A percentile compares a stretch with the other conserved stretches of the same genome.
Evolutionary conservation across 2,888 invertebrate genomes (phyloP).

Genomic region (Ceriagrion tenellum): DNA sequence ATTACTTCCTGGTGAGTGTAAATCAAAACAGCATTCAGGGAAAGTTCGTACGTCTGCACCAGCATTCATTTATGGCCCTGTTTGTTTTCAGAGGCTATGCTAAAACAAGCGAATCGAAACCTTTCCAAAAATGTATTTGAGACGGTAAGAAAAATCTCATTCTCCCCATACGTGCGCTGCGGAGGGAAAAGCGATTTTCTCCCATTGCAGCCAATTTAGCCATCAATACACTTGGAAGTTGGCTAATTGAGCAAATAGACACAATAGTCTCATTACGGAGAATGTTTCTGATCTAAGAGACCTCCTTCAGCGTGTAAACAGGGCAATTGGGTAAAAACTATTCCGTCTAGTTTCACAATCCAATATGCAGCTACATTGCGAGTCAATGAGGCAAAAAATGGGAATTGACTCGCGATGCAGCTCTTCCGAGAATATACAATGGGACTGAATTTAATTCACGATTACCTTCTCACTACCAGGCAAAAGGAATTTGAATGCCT

Average conservation of each 20-base stretch:
- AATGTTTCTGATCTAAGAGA: not conserved
- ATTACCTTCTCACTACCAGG: too few species aligned
- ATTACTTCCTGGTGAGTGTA: not conserved
- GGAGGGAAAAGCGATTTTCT: not conserved
- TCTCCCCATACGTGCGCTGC: not conserved
- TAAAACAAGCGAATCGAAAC: not conserved
- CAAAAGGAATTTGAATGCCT: too few species aligned
- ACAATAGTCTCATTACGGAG: not conserved
- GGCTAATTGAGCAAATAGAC: not conserved
- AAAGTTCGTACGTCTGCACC: not conserved
- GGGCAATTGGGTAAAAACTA: too few species aligned
- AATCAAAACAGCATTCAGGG: not conserved
- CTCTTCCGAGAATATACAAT: too few species aligned
- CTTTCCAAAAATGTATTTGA: not conserved
- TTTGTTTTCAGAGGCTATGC: not conserved
- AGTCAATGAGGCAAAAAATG: too few species aligned
- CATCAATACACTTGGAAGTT: not conserved
- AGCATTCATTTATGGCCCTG: not conserved
- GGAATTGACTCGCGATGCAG: too few species aligned
- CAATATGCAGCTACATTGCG: too few species aligned
- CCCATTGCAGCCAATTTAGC: not conserved
- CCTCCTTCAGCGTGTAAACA: too few species aligned
- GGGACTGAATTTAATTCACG: too few species aligned
- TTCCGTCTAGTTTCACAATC: too few species aligned
- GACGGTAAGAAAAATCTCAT: not conserved